Percentiles rank a stretch among this genome's conserved stretches.
These are phyloP conservation scores for Andrena fulva DNA, from an alignment of 2,888 invertebrate species.

Conservation along the genomic window DNA sequence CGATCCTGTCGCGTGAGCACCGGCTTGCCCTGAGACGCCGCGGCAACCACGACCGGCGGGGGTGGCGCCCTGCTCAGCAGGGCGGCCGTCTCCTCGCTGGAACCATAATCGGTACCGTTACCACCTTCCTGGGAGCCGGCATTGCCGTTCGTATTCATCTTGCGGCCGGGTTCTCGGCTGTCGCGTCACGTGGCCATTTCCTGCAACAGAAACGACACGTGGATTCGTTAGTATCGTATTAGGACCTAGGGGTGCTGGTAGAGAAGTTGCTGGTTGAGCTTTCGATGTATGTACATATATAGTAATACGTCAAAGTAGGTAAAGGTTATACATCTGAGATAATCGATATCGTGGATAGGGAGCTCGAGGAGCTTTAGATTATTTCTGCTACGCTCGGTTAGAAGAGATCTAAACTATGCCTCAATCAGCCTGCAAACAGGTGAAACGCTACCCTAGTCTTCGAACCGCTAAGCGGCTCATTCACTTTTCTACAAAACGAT, in stretches of 20 bases:
- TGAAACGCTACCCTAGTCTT: too few species aligned
- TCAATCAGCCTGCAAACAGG: too few species aligned
- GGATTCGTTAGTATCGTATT: not conserved
- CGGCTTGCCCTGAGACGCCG: slow-evolving; percentile 87
- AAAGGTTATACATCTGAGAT: too few species aligned
- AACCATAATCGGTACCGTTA: slow-evolving; percentile 85
- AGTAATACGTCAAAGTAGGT: too few species aligned
- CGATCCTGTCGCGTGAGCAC: slow-evolving; percentile 94
- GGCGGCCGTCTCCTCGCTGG: slow-evolving; percentile 93
- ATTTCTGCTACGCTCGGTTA: too few species aligned
- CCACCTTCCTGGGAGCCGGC: slow-evolving; percentile 79
- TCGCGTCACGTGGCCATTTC: slow-evolving; percentile 73
- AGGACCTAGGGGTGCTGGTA: not conserved
- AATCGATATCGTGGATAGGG: too few species aligned
- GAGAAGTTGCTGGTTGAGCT: too few species aligned
- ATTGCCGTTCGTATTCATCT: slow-evolving; percentile 82
- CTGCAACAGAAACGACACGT: slow-evolving; percentile 70
- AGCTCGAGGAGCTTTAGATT: too few species aligned
- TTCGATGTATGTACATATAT: too few species aligned
- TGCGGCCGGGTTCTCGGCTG: slow-evolving; percentile 50
- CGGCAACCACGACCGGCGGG: slow-evolving; percentile 83
- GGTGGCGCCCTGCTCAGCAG: slow-evolving; percentile 89
- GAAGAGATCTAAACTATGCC: too few species aligned
- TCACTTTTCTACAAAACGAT: not conserved
- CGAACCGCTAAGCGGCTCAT: not conserved